Base-by-base conservation (phyloP, 2,888 invertebrate species). In the Drosophila helvetica region DNA sequence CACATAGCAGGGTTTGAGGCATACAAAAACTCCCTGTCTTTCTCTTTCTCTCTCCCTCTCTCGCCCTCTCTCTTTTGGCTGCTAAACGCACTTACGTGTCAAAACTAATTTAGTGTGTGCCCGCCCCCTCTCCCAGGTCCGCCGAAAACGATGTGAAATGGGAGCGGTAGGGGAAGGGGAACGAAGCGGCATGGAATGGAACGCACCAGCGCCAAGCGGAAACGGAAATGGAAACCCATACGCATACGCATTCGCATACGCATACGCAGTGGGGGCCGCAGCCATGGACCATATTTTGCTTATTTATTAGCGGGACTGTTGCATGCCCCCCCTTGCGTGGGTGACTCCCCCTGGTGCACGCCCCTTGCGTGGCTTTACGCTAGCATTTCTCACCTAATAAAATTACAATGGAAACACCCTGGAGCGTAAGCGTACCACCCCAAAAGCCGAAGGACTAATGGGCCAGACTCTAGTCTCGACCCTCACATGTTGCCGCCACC, bases 71-170 rank as follows among this genome's bases (percentile, higher is more conserved):
- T 15, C 38, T 38, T 7, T 56, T 38, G 50, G 53, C 52, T 67
- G 75, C 79, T 84, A 86, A 86, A 88, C 85, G 89, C 82, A 82
- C 87, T 86, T 89, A 82, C 89, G 87, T 86, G 89, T 86, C 86
- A 82, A 78, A 86, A 89, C 88, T 86, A 86, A 86, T 86, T 89
- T 89, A 87, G 82, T 84, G 79, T 71, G 64, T 71, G 64, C 62
- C 65, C 27, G 53, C 58, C 57, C 27, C 57, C 53, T 52, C 18
- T 12, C 15, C 10, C 46, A 27, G 27, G 27, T 17, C 42, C 17
- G 33, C 30, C 38, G 12, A 53, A 42, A 69, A 45, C 15, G 51
- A 56, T 52, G 43, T 19, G 53, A 53, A 30, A 52, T 7, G 30
- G 18, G 48, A 22, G 43, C 33, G 33, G 30, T 4, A n/a, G n/a